A percentile compares a stretch with the other conserved stretches of the same genome.
phyloP scores from a whole-genome alignment of 2,797 vertebrate genomes.

The Gymnothorax reevesii region DNA sequence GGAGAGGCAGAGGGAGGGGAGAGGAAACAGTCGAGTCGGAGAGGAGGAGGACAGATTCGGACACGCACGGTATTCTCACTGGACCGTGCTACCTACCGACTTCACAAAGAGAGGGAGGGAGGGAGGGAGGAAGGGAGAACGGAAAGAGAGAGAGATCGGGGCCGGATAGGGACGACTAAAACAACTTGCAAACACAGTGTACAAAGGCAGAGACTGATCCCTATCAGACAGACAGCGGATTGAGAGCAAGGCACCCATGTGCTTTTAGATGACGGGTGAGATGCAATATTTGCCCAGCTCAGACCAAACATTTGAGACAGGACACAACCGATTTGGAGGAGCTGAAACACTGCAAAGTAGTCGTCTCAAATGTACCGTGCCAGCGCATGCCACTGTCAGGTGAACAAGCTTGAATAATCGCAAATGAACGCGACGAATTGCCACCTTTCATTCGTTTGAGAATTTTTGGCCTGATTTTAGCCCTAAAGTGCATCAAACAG shows the following conservation, averaged over 20 bases:
- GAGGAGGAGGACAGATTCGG: slow-evolving; percentile 35
- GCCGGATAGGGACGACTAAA: slow-evolving; percentile 21
- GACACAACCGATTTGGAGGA: no score
- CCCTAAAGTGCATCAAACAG: no score
- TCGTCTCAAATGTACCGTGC: no score
- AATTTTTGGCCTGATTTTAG: no score
- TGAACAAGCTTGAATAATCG: no score
- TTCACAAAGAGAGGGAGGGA: slow-evolving; percentile 44
- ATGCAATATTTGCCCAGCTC: not conserved
- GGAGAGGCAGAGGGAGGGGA: slow-evolving; percentile 27
- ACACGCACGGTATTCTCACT: slow-evolving; percentile 26
- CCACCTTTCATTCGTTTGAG: no score
- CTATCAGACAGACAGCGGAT: slow-evolving; percentile 27
- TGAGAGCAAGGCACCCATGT: slow-evolving; percentile 44
- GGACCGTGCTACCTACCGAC: slow-evolving; percentile 40
- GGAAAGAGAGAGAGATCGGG: slow-evolving; percentile 48
- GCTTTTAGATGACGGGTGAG: not conserved
- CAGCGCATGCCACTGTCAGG: no score
- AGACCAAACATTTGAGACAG: no score
- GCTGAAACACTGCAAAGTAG: no score
- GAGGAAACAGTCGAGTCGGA: no score
- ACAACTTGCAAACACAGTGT: slow-evolving; percentile 40
- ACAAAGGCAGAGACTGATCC: slow-evolving; percentile 16
- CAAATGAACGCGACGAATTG: no score
- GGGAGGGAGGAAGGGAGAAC: slow-evolving; percentile 41